These are phyloP conservation scores for Liolophura sinensis DNA, from an alignment of 1,140 invertebrate genomes.

Conservation along the genomic window DNA sequence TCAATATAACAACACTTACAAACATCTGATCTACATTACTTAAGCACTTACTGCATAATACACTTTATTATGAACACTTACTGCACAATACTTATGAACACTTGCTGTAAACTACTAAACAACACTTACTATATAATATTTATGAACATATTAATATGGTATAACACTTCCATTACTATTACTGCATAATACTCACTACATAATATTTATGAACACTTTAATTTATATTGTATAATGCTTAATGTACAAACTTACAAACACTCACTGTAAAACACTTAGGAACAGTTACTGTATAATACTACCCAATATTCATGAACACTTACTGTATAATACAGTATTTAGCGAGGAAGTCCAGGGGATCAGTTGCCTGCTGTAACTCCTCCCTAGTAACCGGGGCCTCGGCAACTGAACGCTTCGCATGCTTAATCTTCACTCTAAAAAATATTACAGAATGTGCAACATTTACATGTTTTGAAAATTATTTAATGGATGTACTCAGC, in stretches of 20 bases:
- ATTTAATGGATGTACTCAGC: no score
- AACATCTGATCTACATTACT: neutral
- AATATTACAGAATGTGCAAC: no score
- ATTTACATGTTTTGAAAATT: no score
- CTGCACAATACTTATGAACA: no score
- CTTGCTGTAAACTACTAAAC: neutral
- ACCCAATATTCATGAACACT: slow-evolving; percentile 13
- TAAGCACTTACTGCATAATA: neutral
- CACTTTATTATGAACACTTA: no score
- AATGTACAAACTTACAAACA: no score
- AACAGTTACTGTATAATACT: neutral
- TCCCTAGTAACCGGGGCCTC: slow-evolving; percentile 42
- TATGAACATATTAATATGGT: no score
- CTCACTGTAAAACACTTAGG: no score
- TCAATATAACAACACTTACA: no score
- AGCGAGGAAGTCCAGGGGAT: slow-evolving; percentile 53
- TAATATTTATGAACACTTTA: slow-evolving; percentile 14
- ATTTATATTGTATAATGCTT: slow-evolving; percentile 47
- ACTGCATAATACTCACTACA: neutral
- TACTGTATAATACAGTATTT: slow-evolving; percentile 58
- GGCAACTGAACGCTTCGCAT: slow-evolving; percentile 15
- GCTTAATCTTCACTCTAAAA: slow-evolving; percentile 16
- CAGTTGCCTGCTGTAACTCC: slow-evolving; percentile 38
- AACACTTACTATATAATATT: no score
- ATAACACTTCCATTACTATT: no score